Evolutionary conservation across 2,113 vertebrate genomes (phyloP).

Genomic region (Corythoichthys haematopterus): DNA sequence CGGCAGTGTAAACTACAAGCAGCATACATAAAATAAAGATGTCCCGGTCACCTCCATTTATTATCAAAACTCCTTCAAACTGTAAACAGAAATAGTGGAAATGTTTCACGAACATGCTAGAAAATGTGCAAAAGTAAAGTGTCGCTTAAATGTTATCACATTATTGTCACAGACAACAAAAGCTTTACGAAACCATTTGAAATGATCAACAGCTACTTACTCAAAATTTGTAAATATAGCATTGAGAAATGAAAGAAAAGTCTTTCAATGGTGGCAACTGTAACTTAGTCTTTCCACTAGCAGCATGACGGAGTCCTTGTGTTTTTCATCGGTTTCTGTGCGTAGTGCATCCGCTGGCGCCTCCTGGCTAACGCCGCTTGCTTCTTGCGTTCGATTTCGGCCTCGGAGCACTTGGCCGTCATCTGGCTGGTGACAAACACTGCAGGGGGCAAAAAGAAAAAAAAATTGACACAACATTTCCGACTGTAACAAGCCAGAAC

Average conservation of each 20-base stretch:
- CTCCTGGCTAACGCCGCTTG: constrained; percentile 86
- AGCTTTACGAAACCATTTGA: neutral
- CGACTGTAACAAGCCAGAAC: too few species aligned
- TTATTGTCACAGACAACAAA: neutral
- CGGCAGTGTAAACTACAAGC: neutral
- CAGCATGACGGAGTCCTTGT: neutral
- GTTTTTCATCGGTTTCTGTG: constrained; percentile 48
- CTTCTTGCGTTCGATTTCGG: constrained; percentile 90
- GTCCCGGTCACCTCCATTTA: neutral
- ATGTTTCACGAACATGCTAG: neutral
- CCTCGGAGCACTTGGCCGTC: constrained; percentile 77
- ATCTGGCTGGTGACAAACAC: constrained; percentile 71
- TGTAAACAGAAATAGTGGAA: neutral
- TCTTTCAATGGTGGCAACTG: neutral
- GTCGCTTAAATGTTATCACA: neutral
- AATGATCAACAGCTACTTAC: too few species aligned
- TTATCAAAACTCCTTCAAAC: neutral
- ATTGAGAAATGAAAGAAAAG: neutral
- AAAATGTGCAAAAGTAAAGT: neutral
- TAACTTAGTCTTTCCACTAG: constrained; percentile 2
- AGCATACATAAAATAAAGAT: neutral
- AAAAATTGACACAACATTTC: constrained; percentile 6
- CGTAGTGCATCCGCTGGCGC: constrained; percentile 70
- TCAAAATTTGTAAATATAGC: neutral
- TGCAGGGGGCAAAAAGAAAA: constrained; percentile 48